Base-by-base conservation (phyloP, 2,888 invertebrate genomes). In the Arctia plantaginis region DNA sequence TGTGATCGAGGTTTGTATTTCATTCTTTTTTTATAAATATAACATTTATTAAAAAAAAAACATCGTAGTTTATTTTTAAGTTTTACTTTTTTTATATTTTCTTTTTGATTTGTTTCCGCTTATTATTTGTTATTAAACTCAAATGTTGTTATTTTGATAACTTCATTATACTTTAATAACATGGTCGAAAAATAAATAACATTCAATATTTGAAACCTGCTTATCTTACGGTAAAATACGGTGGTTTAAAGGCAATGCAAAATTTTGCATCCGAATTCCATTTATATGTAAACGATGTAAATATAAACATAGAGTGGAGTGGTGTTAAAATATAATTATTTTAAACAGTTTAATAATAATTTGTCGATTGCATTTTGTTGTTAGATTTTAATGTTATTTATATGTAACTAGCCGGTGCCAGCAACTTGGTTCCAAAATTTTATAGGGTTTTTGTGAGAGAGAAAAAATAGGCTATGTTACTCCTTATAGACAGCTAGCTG, bases 1-100 rank as follows among this genome's bases (percentile, higher is more conserved):
- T 67, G 78, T 76, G 82, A 73, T 62, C n/a, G 59, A 81, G 84
- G 84, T 84, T 66, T 66, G 84, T 83, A 79, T 77, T 39, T 55
- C 71, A 64, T 64, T 67, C 15, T n/a, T 23, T 33, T 18, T 62
- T 62, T 59, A 67, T 67, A 18, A 41, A 41, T 12, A 41, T 41
- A 10, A 41, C n/a, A 12, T 41, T 12, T 41, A 41, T 41, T 41
- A 6, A 12, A 41, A 41, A 41, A 41, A 41, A 41, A 41, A 41
- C 1, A 41, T 6, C 41, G 12, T 10, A 8, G 3, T 47, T 6
- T 20, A 27, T n/a, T 55, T n/a, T 27, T 59, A 13, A 12, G 18
- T 59, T 59, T 0, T 59, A 1, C 30, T 59, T 12, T 27, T 27
- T 27, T 12, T 13, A n/a, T 12, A 13, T 59, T 10, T 3, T 8